Percentiles rank a stretch among this genome's conserved stretches.
Conservation (phyloP, 2,113 vertebrate species). For the Podocnemis expansa region DNA sequence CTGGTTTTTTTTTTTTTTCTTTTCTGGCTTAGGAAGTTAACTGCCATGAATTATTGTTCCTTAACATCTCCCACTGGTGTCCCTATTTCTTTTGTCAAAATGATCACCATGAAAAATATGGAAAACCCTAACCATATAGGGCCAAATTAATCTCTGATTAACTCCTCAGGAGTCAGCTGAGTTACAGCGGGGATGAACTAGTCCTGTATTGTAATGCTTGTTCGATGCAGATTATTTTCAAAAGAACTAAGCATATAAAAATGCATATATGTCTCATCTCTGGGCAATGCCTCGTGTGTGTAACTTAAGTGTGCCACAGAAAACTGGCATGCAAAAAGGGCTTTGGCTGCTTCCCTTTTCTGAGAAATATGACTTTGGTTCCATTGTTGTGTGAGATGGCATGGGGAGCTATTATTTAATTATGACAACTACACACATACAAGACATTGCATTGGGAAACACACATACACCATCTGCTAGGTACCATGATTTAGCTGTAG, state of each 20-base stretch:
- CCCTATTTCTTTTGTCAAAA: constrained; percentile 15
- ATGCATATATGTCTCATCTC: not conserved
- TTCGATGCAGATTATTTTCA: not conserved
- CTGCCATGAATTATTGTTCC: constrained; percentile 72
- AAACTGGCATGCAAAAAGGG: not conserved
- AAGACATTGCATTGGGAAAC: constrained; percentile 70
- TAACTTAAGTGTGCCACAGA: not conserved
- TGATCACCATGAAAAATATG: constrained; percentile 38
- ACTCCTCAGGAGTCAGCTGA: not conserved
- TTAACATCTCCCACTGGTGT: constrained; percentile 65
- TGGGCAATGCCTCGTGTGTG: not conserved
- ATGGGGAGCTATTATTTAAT: constrained; percentile 75
- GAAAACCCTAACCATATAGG: not conserved
- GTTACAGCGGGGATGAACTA: not conserved
- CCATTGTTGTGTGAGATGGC: constrained; percentile 31
- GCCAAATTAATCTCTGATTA: not conserved
- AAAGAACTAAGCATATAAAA: not conserved
- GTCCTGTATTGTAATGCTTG: not conserved
- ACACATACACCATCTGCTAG: constrained; percentile 77
- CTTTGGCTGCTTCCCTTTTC: not conserved
- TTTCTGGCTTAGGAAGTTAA: constrained; percentile 71
- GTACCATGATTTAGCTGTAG: constrained; percentile 70
- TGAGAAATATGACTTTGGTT: constrained; percentile 29
- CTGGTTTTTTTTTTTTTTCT: too few species aligned
- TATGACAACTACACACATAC: constrained; percentile 70